These are phyloP conservation scores for Oenanthe melanoleuca DNA, from an alignment of 2,113 vertebrate species.

Conservation along the genomic window DNA sequence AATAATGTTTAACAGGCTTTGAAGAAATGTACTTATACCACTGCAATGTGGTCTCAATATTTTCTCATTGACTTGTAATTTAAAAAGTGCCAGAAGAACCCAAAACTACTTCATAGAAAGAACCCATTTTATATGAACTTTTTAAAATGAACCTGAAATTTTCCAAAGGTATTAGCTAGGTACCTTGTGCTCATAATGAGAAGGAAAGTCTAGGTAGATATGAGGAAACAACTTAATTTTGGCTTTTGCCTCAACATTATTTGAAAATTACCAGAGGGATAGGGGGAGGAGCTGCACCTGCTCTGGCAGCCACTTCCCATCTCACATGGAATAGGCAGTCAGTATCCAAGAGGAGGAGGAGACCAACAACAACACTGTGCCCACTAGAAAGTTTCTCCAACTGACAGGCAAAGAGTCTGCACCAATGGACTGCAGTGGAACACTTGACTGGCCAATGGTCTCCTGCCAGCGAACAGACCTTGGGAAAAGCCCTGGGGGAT, in stretches of 20 bases:
- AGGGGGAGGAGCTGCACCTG: too few relatives aligned
- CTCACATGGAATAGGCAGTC: neutral
- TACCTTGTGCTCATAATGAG: neutral
- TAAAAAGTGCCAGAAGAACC: neutral
- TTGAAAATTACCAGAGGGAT: neutral
- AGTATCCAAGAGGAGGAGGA: neutral
- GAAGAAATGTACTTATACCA: neutral
- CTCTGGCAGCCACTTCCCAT: neutral
- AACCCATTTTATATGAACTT: neutral
- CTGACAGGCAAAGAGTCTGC: neutral
- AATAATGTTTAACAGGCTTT: neutral
- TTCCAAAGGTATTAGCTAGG: neutral
- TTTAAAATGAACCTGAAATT: neutral
- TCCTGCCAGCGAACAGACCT: neutral
- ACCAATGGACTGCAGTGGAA: neutral
- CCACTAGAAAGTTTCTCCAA: neutral
- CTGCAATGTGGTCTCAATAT: neutral
- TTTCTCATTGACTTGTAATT: neutral
- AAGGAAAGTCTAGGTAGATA: neutral
- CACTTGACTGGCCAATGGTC: too few relatives aligned
- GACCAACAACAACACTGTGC: fast-evolving
- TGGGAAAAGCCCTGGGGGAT: neutral
- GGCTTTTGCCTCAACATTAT: neutral
- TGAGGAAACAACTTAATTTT: neutral
- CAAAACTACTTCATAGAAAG: neutral